A percentile compares a stretch with the other conserved stretches of the same genome.
Conservation (phyloP, 2,888 invertebrate genomes). For the Ellobium chinense region DNA sequence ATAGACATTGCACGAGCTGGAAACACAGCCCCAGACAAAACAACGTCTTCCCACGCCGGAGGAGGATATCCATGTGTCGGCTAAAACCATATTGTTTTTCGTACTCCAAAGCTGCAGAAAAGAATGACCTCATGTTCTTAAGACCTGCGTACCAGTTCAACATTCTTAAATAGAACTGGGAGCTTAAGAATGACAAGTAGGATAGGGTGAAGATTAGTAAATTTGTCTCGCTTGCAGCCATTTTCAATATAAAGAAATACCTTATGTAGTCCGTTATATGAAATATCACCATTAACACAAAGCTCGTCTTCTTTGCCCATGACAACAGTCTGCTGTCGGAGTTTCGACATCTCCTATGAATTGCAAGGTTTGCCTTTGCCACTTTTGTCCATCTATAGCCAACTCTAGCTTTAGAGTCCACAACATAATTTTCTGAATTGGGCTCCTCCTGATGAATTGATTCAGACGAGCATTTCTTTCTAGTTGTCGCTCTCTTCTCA, state of each 20-base stretch:
- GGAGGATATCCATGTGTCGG: not conserved
- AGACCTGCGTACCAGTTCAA: slow-evolving; percentile 14
- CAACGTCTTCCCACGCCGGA: not conserved
- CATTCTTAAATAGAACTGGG: slow-evolving; percentile 13
- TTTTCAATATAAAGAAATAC: slow-evolving; percentile 11
- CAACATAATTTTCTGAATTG: too few species aligned
- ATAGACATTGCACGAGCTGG: slow-evolving; percentile 5
- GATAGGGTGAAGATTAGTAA: slow-evolving; percentile 13
- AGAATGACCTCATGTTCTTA: not conserved
- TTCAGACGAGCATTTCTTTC: not conserved
- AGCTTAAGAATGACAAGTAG: slow-evolving; percentile 5
- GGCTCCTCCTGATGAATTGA: not conserved
- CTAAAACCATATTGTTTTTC: slow-evolving; percentile 25
- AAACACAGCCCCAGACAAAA: slow-evolving; percentile 11
- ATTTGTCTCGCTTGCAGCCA: not conserved
- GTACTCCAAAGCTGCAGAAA: not conserved
- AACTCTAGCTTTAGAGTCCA: too few species aligned
- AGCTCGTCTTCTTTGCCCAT: not conserved
- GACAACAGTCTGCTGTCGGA: slow-evolving; percentile 15
- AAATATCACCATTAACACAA: slow-evolving; percentile 13
- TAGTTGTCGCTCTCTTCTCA: not conserved
- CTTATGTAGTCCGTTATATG: slow-evolving; percentile 13
- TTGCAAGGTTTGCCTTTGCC: not conserved
- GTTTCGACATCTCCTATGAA: slow-evolving; percentile 1
- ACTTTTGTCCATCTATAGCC: too few species aligned